Evolutionary conservation across 2,888 invertebrate species (phyloP).

Genomic region (Cistogaster globosa): DNA sequence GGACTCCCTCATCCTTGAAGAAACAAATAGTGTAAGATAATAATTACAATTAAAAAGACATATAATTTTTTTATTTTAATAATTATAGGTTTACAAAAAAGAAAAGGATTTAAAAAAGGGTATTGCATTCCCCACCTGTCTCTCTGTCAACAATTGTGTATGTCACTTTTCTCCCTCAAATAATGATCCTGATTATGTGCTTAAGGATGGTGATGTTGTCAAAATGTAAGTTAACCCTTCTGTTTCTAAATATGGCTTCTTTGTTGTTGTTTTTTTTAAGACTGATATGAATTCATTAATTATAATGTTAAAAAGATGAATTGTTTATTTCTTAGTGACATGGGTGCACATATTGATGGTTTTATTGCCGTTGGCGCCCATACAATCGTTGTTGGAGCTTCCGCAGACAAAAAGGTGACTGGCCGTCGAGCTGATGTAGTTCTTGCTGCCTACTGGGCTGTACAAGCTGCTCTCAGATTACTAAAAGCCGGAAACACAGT

Average conservation of each 20-base stretch:
- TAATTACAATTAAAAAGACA: neutral
- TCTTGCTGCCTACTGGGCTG: constrained; percentile 96
- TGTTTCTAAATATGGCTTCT: no score
- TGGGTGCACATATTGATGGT: constrained; percentile 99
- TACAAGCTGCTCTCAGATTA: constrained; percentile 96
- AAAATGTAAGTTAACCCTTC: constrained; percentile 93
- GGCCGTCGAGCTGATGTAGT: constrained; percentile 97
- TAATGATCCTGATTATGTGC: constrained; percentile 92
- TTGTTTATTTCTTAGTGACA: constrained; percentile 86
- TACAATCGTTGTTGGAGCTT: constrained; percentile 94
- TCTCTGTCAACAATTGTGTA: constrained; percentile 99
- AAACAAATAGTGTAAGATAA: constrained; percentile 91
- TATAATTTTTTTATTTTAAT: neutral
- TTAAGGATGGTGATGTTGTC: constrained; percentile 96
- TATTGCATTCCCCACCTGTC: constrained; percentile 99
- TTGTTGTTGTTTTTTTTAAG: no score
- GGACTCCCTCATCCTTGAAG: constrained; percentile 93
- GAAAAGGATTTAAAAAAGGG: constrained; percentile 99
- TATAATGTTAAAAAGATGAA: constrained; percentile 27
- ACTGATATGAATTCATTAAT: constrained; percentile 9
- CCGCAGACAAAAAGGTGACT: constrained; percentile 88
- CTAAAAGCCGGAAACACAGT: constrained; percentile 96
- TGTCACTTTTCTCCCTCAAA: constrained; percentile 99
- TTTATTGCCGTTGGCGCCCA: constrained; percentile 99
- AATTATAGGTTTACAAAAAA: constrained; percentile 90